Evolutionary conservation across 2,113 vertebrate species (phyloP).

Genomic region (Takifugu bimaculatus): DNA sequence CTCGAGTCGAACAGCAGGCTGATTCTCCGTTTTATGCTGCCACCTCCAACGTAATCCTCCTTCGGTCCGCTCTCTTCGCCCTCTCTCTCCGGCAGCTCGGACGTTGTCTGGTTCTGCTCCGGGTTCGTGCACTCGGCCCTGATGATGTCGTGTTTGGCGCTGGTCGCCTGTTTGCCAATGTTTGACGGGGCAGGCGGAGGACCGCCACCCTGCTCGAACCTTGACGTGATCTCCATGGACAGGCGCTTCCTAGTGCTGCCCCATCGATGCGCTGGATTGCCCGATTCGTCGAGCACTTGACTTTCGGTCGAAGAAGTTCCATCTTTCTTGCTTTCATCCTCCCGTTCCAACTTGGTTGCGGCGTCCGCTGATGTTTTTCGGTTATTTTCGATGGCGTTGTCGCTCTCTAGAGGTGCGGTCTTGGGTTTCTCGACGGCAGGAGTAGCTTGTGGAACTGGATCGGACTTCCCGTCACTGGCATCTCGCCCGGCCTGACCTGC

Average conservation of each 20-base stretch:
- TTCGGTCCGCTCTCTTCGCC: slow-evolving; percentile 10
- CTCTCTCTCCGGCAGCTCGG: slow-evolving; percentile 19
- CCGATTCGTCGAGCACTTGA: slow-evolving; percentile 23
- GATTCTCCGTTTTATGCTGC: slow-evolving; percentile 70
- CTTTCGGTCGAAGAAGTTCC: background rate
- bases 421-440: slow-evolving; percentile 15
- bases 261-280: background rate
- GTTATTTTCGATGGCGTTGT: slow-evolving; percentile 29
- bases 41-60: slow-evolving; percentile 30
- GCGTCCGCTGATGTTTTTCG: slow-evolving; percentile 1
- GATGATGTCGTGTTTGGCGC: slow-evolving; percentile 6
- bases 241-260: slow-evolving; percentile 58
- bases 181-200: slow-evolving; percentile 5
- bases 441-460: slow-evolving; percentile 14
- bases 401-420: slow-evolving; percentile 11
- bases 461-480: slow-evolving; percentile 19
- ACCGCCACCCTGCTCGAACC: slow-evolving; percentile 52
- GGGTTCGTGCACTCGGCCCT: slow-evolving; percentile 6
- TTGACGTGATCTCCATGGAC: slow-evolving; percentile 62
- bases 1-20: slow-evolving; percentile 63
- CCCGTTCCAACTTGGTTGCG: slow-evolving; percentile 8
- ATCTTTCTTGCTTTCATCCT: slow-evolving; percentile 14
- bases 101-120: background rate
- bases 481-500: slow-evolving; percentile 2
- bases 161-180: slow-evolving; percentile 2